phyloP scores from a whole-genome alignment of 2,797 vertebrate species.

The Hydrophis major region DNA sequence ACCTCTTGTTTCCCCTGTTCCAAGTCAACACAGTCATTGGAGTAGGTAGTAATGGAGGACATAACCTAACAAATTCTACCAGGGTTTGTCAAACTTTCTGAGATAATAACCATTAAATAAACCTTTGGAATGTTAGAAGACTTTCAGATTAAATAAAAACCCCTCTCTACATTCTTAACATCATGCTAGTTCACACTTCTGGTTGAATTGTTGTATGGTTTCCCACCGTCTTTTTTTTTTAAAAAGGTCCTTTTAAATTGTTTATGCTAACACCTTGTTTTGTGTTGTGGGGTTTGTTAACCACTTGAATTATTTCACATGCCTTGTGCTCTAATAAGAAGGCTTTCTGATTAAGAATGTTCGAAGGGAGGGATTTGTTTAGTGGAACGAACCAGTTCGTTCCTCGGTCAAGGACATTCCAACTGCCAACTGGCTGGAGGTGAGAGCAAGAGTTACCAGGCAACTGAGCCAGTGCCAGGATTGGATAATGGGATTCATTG shows the following conservation, averaged over 20 bases:
- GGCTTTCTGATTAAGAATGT: background rate
- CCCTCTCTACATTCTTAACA: background rate
- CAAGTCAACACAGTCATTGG: background rate
- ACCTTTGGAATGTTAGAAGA: background rate
- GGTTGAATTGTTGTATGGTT: background rate
- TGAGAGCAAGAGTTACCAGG: no score
- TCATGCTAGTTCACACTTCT: background rate
- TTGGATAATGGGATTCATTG: no score
- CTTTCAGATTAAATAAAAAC: background rate
- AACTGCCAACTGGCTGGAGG: no score
- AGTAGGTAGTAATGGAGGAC: background rate
- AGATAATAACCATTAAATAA: background rate
- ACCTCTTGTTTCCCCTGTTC: background rate
- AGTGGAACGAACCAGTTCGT: no score
- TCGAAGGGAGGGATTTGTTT: no score
- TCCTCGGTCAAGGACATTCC: no score
- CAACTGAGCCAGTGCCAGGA: no score
- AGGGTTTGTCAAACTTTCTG: background rate
- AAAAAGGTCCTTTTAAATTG: background rate
- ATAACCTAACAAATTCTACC: background rate
- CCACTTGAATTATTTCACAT: background rate
- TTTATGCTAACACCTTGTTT: background rate
- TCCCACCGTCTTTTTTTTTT: background rate
- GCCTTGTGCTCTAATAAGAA: background rate
- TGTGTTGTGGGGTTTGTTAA: background rate